Conservation (phyloP, 1,140 invertebrate species). For the Brachionus manjavacas region DNA sequence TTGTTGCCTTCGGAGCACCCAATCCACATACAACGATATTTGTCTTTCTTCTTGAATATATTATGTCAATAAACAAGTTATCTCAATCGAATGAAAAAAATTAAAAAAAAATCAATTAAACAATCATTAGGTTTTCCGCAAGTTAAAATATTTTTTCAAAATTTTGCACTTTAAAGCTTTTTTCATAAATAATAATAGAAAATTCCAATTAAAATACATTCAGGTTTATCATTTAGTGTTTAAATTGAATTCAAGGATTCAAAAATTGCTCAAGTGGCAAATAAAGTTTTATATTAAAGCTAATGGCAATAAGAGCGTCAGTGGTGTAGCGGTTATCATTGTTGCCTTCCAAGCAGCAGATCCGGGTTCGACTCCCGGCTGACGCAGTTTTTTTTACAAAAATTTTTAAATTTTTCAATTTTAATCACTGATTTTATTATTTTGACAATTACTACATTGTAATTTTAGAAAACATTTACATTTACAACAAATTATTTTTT, state of each 20-base stretch:
- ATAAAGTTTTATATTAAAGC: neutral
- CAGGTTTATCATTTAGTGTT: too few relatives aligned
- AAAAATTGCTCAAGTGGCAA: too few relatives aligned
- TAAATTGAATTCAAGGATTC: too few relatives aligned
- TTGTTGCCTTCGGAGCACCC: conserved; percentile 89
- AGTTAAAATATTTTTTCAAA: too few relatives aligned
- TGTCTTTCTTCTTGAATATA: conserved; percentile 28
- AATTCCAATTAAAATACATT: too few relatives aligned
- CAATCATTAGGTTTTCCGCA: neutral
- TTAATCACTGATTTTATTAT: too few relatives aligned
- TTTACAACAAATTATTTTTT: too few relatives aligned
- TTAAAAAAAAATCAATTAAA: neutral
- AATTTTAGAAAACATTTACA: too few relatives aligned
- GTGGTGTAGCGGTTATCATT: conserved; percentile 84
- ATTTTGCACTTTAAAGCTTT: too few relatives aligned
- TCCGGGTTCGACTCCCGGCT: conserved; percentile 82
- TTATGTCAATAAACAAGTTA: neutral
- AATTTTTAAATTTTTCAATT: neutral
- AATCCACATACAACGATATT: conserved; percentile 70
- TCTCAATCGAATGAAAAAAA: neutral
- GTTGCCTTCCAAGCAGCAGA: conserved; percentile 90
- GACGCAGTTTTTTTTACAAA: neutral
- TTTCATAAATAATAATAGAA: too few relatives aligned
- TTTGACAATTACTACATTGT: too few relatives aligned
- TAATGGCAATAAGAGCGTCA: conserved; percentile 58